phyloP scores from a whole-genome alignment of 2,113 vertebrate genomes.

The Mormoops blainvillei region DNA sequence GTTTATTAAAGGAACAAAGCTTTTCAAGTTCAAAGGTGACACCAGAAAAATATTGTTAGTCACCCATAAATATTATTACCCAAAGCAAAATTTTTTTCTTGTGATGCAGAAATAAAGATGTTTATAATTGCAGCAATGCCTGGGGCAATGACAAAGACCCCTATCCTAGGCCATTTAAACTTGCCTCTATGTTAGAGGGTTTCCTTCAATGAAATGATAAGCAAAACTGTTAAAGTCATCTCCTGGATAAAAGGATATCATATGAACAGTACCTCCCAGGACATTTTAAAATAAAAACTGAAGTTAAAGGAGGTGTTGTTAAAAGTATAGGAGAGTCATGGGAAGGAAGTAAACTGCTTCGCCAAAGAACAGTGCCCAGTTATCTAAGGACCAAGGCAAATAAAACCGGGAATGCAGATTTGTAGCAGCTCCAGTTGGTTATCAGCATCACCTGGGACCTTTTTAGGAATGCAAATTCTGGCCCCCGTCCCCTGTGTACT shows the following conservation, averaged over 20 bases:
- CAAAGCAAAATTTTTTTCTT: not conserved
- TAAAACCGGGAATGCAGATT: not conserved
- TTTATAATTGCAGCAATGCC: not conserved
- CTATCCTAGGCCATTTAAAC: constrained; percentile 47
- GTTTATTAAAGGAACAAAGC: not conserved
- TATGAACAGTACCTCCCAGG: not conserved
- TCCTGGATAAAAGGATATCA: not conserved
- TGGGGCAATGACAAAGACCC: not conserved
- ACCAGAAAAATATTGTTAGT: not conserved
- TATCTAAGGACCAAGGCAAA: not conserved
- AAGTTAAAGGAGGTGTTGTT: constrained; percentile 17
- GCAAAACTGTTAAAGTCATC: not conserved
- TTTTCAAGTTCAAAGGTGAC: constrained; percentile 3
- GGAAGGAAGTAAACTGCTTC: not conserved
- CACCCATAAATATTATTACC: not conserved
- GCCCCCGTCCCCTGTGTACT: not conserved
- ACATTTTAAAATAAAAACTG: not conserved
- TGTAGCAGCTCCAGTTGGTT: not conserved
- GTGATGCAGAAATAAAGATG: not conserved
- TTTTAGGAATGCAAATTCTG: not conserved
- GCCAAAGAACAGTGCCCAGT: not conserved
- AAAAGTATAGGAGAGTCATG: not conserved
- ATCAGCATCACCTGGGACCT: not conserved
- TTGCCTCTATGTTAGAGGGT: not conserved
- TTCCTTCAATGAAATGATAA: constrained; percentile 17